Base-by-base conservation (phyloP, 2,797 vertebrate species). In the Salarias fasciatus region DNA sequence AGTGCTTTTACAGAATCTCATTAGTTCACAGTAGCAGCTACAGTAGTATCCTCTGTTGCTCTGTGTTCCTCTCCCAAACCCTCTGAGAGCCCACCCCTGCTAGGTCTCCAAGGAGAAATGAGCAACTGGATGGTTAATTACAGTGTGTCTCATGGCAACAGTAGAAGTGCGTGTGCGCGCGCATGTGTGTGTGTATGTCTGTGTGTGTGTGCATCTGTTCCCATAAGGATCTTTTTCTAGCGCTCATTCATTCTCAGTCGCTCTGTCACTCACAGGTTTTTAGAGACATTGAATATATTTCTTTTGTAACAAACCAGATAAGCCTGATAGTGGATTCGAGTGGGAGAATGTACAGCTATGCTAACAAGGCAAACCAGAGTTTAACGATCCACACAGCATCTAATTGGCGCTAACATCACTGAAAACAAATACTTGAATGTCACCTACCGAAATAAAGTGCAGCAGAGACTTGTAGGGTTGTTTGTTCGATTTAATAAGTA, bases 91-190 rank as follows among this genome's bases (percentile, higher is more conserved):
- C 65, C 63, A 67, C 66, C 78, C 68, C 75, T 55, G 51, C 60
- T 53, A 72, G 5, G 68, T 88, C 85, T 86, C 81, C 52, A 65
- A 72, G 85, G 80, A 84, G 62, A 79, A 82, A 85, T 69, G 63
- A 86, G 78, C 80, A 76, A 83, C 79, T 75, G 78, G 77, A 80
- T 81, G 77, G 61, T 82, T 91, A 89, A 89, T 91, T 91, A 90
- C 78, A 83, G 64, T 51, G 63, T 85, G 87, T 88, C 86, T 90
- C 88, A 74, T 60, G 35, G 90, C 88, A 88, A 87, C 85, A 85
- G 81, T 54, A 54, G 55, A 50, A 53, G 69, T 69, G 58, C 57
- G 53, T 75, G 69, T 58, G 46, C 57, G 48, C 35, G 40, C 51
- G 45, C 50, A 50, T 67, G 69, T 57, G 33, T 37, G 33, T 54